Percentiles rank a stretch among this genome's conserved stretches.
Evolutionary conservation across 2,113 vertebrate genomes (phyloP).

Genomic region (Lasiurus cinereus): DNA sequence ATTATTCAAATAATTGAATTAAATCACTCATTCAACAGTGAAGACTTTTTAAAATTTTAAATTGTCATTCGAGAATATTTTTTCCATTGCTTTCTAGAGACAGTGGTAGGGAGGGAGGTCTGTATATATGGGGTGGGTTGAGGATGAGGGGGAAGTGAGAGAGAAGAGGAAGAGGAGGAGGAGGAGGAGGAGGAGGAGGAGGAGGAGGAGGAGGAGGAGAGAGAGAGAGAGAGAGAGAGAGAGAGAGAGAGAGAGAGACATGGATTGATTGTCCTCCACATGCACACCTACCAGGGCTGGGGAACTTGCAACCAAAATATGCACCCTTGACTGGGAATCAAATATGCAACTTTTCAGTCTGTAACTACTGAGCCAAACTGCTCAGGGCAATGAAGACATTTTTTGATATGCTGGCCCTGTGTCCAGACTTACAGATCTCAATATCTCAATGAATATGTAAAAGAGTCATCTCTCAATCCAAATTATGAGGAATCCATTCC

Average conservation of each 20-base stretch:
- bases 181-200: accelerated
- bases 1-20: background rate
- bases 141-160: no score
- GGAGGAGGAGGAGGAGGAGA: no score
- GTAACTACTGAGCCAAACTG: background rate
- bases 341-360: background rate
- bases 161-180: no score
- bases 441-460: background rate
- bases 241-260: background rate
- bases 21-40: background rate
- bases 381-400: no score
- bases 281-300: background rate
- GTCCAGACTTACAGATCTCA: background rate
- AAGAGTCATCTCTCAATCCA: background rate
- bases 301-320: background rate
- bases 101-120: no score
- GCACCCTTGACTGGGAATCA: background rate
- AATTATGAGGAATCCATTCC: background rate
- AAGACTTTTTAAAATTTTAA: background rate
- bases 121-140: no score
- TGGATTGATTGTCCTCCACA: background rate
- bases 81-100: no score
- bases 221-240: no score
- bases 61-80: no score
- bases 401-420: background rate